Evolutionary conservation across 2,888 invertebrate genomes (phyloP).

Genomic region (Agrotis clavis): DNA sequence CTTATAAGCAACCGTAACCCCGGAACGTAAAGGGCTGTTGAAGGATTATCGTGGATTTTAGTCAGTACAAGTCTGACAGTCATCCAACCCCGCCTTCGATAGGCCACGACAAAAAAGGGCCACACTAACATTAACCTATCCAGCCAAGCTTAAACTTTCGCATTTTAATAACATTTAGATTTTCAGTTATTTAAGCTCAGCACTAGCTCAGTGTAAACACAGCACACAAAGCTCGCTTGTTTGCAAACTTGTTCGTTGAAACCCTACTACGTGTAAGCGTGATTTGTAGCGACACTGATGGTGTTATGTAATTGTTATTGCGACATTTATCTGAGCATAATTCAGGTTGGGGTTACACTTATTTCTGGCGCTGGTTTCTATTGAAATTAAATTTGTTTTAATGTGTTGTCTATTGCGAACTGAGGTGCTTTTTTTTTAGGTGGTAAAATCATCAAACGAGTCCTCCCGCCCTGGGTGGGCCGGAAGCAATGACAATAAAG

Average conservation of each 20-base stretch:
- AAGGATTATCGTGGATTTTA: too few relatives aligned
- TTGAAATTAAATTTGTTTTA: slow-evolving; percentile 42
- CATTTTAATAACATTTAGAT: not conserved
- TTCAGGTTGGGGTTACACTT: slow-evolving; percentile 44
- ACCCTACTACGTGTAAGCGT: slow-evolving; percentile 46
- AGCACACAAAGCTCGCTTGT: slow-evolving; percentile 39
- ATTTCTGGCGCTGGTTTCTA: slow-evolving; percentile 42
- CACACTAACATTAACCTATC: too few relatives aligned
- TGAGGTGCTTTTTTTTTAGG: too few relatives aligned
- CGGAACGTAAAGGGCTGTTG: too few relatives aligned
- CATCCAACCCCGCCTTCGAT: too few relatives aligned
- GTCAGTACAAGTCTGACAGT: too few relatives aligned
- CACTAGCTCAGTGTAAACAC: slow-evolving; percentile 24
- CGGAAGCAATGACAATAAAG: too few relatives aligned
- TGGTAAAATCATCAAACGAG: too few relatives aligned
- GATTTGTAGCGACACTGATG: slow-evolving; percentile 57
- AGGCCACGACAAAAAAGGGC: too few relatives aligned
- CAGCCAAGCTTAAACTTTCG: too few relatives aligned
- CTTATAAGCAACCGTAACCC: too few relatives aligned
- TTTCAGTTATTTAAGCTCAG: not conserved
- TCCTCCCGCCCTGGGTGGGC: too few relatives aligned
- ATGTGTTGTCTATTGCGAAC: not conserved
- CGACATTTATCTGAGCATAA: slow-evolving; percentile 59
- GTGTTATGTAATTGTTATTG: slow-evolving; percentile 61
- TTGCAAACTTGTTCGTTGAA: slow-evolving; percentile 53